Evolutionary conservation across 2,797 vertebrate genomes (phyloP), one percentile per base, ranked within the genome.

Genomic region (Leptoclinus maculatus): DNA sequence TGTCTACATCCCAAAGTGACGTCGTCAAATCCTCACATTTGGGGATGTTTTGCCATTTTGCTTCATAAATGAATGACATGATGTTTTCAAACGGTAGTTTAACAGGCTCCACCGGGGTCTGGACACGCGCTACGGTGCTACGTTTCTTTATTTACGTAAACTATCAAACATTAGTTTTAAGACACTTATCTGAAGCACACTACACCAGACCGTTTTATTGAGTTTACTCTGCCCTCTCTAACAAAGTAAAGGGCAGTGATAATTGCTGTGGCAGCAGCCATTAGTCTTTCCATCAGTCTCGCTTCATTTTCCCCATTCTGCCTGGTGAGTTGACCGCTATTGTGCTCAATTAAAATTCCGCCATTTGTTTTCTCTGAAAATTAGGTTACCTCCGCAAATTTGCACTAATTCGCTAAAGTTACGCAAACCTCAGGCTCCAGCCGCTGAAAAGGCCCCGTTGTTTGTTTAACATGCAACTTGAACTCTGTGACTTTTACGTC

Each of bases 321-420:
- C 79, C 88, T 41, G 72, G 59, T 66, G 81, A 85, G 82, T 84
- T 88, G 87, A 86, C 84, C 71, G 56, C 89, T 87, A 91, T 93
- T 93, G 89, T 88, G 71, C 82, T 89, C 92, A 93, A 93, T 94
- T 93, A 91, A 95, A 95, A 95, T 94, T 93, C 91, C 69, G 64
- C 88, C 85, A 90, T 93, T 94, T 95, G 92, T 95, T 95, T 95
- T 94, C 90, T 82, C 88, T 87, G 80, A 73, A 94, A 96, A 95
- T 95, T 93, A 91, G 72, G 93, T 95, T 95, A 95, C 92, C 93
- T 91, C 89, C 92, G 89, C 92, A 94, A 94, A 95, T 95, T 91
- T 92, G 92, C 91, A 94, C 93, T 93, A 92, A 96, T 94, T 94
- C 90, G 94, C 89, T 95, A 94, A 94, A 94, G 90, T 88, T 90